Percentiles rank a stretch among this genome's conserved stretches.
Conservation (phyloP, 2,888 invertebrate genomes). For the Mamestra brassicae region DNA sequence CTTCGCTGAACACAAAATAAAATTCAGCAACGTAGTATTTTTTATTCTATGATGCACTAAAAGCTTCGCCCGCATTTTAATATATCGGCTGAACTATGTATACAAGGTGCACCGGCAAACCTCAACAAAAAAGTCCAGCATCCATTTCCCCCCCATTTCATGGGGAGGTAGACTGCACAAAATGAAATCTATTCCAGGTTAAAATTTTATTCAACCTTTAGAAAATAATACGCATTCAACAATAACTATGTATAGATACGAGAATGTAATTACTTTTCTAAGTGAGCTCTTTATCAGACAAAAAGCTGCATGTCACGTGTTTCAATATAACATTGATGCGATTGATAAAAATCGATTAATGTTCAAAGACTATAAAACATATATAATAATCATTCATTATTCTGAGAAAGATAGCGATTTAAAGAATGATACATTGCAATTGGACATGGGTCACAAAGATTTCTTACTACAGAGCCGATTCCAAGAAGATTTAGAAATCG, state of each 20-base stretch:
- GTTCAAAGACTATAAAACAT: constrained; percentile 31
- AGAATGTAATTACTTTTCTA: constrained; percentile 43
- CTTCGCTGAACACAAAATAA: constrained; percentile 20
- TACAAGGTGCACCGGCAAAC: constrained; percentile 29
- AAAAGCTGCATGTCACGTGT: constrained; percentile 14
- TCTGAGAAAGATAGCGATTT: constrained; percentile 38
- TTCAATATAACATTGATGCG: constrained; percentile 18
- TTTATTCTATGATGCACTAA: constrained; percentile 45
- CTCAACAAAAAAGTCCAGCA: constrained; percentile 25
- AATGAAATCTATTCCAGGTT: constrained; percentile 53
- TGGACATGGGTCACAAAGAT: constrained; percentile 26
- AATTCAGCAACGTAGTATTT: constrained; percentile 30
- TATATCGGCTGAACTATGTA: constrained; percentile 33
- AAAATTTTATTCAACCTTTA: constrained; percentile 44
- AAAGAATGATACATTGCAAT: constrained; percentile 25
- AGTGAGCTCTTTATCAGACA: constrained; percentile 21
- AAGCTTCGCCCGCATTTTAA: constrained; percentile 37
- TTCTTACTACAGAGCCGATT: constrained; percentile 32
- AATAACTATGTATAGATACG: constrained; percentile 16
- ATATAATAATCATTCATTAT: constrained; percentile 37
- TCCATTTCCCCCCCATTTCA: constrained; percentile 26
- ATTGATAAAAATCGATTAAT: constrained; percentile 49
- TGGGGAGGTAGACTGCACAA: constrained; percentile 44
- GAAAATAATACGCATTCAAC: constrained; percentile 33
- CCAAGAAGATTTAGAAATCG: constrained; percentile 47